Percentiles rank a stretch among this genome's conserved stretches.
phyloP scores from a whole-genome alignment of 2,797 vertebrate genomes.

The Lycodopsis pacificus region DNA sequence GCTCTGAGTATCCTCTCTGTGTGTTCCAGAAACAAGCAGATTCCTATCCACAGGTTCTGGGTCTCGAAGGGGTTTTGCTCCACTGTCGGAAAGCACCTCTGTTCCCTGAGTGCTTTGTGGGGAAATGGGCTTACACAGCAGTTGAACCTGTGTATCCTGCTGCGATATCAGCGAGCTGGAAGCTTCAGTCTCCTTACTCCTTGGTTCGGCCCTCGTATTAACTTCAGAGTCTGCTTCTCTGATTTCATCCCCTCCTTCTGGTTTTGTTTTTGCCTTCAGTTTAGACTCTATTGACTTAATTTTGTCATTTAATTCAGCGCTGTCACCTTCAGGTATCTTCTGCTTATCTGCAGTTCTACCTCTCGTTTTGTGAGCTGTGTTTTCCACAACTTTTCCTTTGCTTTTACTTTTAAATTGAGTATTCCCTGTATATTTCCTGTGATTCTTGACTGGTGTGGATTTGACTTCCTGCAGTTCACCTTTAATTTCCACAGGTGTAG shows the following conservation, averaged over 20 bases:
- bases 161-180: slow-evolving; percentile 35
- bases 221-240: slow-evolving; percentile 7
- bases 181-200: slow-evolving; percentile 19
- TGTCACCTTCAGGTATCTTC: slow-evolving; percentile 15
- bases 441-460: slow-evolving; percentile 30
- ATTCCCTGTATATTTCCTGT: slow-evolving; percentile 19
- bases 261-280: slow-evolving; percentile 28
- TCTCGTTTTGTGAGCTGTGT: slow-evolving; percentile 9
- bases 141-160: slow-evolving; percentile 37
- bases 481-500: slow-evolving; percentile 40
- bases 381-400: slow-evolving; percentile 29
- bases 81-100: slow-evolving; percentile 29
- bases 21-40: slow-evolving; percentile 14
- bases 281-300: slow-evolving; percentile 36
- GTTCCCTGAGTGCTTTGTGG: slow-evolving; percentile 43
- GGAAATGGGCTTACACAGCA: slow-evolving; percentile 24
- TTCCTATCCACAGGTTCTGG: slow-evolving; percentile 13
- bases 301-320: slow-evolving; percentile 12
- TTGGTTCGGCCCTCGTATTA: slow-evolving; percentile 8
- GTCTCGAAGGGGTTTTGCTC: slow-evolving; percentile 32
- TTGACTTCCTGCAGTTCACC: slow-evolving; percentile 31
- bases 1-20: background rate
- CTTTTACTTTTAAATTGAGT: slow-evolving; percentile 26
- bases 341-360: slow-evolving; percentile 11
- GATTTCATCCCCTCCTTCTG: slow-evolving; percentile 12